These are phyloP conservation scores for Leucozona laternaria DNA, from an alignment of 2,888 invertebrate genomes.

Conservation along the genomic window DNA sequence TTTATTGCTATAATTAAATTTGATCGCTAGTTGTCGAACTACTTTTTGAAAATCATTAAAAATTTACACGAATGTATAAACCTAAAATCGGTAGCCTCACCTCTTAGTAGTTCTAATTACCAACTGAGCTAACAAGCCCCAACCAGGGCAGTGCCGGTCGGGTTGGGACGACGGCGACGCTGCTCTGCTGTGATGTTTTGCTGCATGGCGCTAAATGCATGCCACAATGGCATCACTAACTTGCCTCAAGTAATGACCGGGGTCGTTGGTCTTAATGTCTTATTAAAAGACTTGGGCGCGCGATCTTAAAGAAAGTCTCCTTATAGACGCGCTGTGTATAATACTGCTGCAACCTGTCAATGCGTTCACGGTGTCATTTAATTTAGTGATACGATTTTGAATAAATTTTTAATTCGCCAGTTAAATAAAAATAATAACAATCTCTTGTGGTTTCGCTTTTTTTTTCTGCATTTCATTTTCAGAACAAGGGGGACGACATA, in stretches of 20 bases:
- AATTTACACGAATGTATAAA: slow-evolving; percentile 43
- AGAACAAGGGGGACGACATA: slow-evolving; percentile 34
- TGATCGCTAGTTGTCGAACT: slow-evolving; percentile 70
- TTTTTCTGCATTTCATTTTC: background rate
- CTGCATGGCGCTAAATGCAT: slow-evolving; percentile 54
- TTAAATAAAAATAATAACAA: slow-evolving; percentile 45
- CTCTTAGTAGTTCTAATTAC: slow-evolving; percentile 68
- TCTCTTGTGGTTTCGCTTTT: slow-evolving; percentile 30
- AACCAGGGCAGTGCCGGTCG: background rate
- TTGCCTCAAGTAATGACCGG: slow-evolving; percentile 56
- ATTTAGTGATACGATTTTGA: slow-evolving; percentile 70
- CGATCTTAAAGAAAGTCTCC: slow-evolving; percentile 49
- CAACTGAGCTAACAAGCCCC: slow-evolving; percentile 49
- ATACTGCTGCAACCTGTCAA: slow-evolving; percentile 52
- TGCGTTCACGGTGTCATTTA: slow-evolving; percentile 68
- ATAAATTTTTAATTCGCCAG: slow-evolving; percentile 69
- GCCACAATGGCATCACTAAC: slow-evolving; percentile 34
- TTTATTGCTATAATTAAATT: slow-evolving; percentile 71
- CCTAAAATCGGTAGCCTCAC: slow-evolving; percentile 72
- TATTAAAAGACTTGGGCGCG: slow-evolving; percentile 65
- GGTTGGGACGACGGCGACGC: background rate
- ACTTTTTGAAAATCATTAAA: slow-evolving; percentile 72
- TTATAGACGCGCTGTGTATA: background rate
- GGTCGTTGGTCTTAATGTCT: slow-evolving; percentile 70
- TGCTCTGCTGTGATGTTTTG: background rate